Evolutionary conservation across 1,140 invertebrate genomes (phyloP), one percentile per base, ranked within the genome.

Genomic region (Lordiphosa stackelbergi): DNA sequence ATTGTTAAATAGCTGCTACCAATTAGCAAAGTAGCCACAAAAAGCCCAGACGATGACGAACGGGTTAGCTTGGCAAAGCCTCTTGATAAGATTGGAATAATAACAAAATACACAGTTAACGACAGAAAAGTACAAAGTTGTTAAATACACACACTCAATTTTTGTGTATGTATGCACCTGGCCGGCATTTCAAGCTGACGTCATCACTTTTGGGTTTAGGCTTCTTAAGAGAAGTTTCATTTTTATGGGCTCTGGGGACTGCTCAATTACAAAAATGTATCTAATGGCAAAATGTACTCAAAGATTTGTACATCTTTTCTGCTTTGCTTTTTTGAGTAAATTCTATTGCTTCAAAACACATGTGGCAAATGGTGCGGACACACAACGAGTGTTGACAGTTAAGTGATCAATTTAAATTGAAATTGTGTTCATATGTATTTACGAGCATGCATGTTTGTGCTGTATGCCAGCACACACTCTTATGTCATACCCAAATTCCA

Each of bases 401-500:
- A 69, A 78, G 56, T 55, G 62, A 78, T 78, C 74, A 78, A 78
- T 78, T 78, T 78, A 65, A 78, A 78, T 78, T 78, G 60, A 66
- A 73, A 73, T 47, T 51, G 51, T 54, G 61, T 12, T 53, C 40
- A 31, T 31, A 7, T 31, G 19, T 19, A 19, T 19, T 19, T 19
- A 19, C 19, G 19, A 19, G 19, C 2, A 16, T 16, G 16, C 2
- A 16, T 16, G 22, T 24, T 24, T 24, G 22, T 24, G 19, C 19
- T 28, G 5, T 7, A 28, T 28, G 24, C 24, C 24, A 28, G 2
- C 28, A 31, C 28, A 31, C 28, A 31, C 28, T 8, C 28, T 31
- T 31, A 31, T 31, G 28, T 31, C 28, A 31, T 31, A 31, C 28
- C 28, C 28, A 31, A 31, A 31, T 31, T 31, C 28, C 28, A 31